phyloP scores from a whole-genome alignment of 2,888 invertebrate species.

The Andricus curvator region DNA sequence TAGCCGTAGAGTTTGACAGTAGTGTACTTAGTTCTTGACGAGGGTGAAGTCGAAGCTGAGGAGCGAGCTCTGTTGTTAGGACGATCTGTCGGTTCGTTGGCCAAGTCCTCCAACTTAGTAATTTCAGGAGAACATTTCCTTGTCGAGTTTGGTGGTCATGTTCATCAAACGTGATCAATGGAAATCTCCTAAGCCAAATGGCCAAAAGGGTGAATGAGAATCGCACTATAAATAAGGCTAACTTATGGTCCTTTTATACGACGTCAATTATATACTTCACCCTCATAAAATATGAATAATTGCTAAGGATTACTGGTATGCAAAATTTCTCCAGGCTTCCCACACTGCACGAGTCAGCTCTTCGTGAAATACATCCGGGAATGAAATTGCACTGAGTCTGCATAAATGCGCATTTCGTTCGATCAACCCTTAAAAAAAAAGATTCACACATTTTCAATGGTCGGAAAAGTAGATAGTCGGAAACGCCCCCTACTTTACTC shows the following conservation, averaged over 20 bases:
- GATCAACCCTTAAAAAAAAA: conserved; percentile 16
- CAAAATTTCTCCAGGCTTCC: conserved; percentile 61
- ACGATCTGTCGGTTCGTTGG: conserved; percentile 50
- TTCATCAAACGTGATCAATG: conserved; percentile 34
- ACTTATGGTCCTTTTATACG: conserved; percentile 73
- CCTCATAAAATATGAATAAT: conserved; percentile 73
- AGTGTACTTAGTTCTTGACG: conserved; percentile 51
- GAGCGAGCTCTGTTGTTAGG: conserved; percentile 56
- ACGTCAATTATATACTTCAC: conserved; percentile 72
- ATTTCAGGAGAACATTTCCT: conserved; percentile 54
- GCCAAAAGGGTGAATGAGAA: background rate
- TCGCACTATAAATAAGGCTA: conserved; percentile 57
- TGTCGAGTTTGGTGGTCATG: conserved; percentile 52
- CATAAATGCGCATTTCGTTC: conserved; percentile 44
- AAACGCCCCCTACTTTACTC: background rate
- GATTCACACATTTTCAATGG: conserved; percentile 3
- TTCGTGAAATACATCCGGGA: conserved; percentile 59
- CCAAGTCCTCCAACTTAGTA: conserved; percentile 55
- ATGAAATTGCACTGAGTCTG: conserved; percentile 51
- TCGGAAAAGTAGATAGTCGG: background rate
- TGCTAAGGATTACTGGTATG: conserved; percentile 66
- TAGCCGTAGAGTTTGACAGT: conserved; percentile 44
- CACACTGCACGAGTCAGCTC: conserved; percentile 42
- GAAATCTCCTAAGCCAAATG: conserved; percentile 17
- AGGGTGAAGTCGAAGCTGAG: conserved; percentile 48